Evolutionary conservation across 2,113 vertebrate species (phyloP).

Genomic region (Nothobranchius kuhntae): DNA sequence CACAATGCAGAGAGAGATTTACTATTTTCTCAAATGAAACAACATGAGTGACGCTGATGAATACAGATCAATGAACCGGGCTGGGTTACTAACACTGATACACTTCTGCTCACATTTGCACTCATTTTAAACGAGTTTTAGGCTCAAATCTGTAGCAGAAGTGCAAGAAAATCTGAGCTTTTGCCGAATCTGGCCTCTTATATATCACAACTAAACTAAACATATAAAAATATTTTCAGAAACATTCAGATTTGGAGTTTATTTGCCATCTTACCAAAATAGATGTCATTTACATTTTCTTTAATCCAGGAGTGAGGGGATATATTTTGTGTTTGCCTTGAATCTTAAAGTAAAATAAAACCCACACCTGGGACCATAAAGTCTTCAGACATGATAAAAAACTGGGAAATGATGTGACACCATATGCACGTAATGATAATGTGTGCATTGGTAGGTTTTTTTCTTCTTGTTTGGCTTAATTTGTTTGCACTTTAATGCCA

Average conservation of each 20-base stretch:
- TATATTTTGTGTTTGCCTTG: too few relatives aligned
- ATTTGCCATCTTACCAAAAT: too few relatives aligned
- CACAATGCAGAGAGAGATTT: neutral
- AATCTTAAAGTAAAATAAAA: too few relatives aligned
- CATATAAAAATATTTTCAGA: neutral
- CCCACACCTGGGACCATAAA: too few relatives aligned
- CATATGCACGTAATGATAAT: neutral
- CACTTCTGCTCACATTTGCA: neutral
- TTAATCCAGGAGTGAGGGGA: too few relatives aligned
- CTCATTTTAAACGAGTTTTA: neutral
- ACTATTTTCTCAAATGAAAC: neutral
- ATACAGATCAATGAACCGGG: neutral
- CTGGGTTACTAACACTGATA: neutral
- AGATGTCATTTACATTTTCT: too few relatives aligned
- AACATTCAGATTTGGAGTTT: too few relatives aligned
- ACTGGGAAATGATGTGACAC: too few relatives aligned
- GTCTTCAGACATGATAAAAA: too few relatives aligned
- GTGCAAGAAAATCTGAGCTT: neutral
- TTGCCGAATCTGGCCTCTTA: neutral
- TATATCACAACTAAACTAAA: too few relatives aligned
- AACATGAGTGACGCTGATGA: neutral
- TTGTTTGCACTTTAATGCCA: too few relatives aligned
- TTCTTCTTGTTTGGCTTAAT: too few relatives aligned
- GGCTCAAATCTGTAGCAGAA: neutral
- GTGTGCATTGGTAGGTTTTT: neutral